Evolutionary conservation across 2,888 invertebrate genomes (phyloP), one percentile per base, ranked within the genome.

Genomic region (Habrosyne pyritoides): DNA sequence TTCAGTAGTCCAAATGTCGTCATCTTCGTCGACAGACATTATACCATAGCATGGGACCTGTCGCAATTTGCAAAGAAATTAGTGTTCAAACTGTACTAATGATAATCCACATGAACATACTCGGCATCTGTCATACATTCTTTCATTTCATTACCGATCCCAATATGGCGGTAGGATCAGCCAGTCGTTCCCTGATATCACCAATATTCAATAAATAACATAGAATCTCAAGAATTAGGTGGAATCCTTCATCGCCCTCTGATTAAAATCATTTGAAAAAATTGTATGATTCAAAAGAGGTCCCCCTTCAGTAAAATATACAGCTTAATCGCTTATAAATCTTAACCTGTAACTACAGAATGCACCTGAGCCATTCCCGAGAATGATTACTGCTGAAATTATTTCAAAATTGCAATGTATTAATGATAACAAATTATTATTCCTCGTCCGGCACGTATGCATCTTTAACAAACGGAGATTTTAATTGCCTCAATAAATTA

Each of bases 1-100:
- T 57, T 80, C 77, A 33, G 79, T 64, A 74, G 80, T 85, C 85
- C 86, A 86, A 63, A 84, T 74, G 63, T 84, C 81, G 30, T 75
- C 75, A 54, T 80, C 81, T 53, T 84, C 81, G 48, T 80, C 79
- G 26, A 64, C 65, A 53, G 18, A 22, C 51, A 57, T 50, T 50
- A 30, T 22, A 21, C 26, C 10, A 28, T 30, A 28, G 26, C 10
- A 26, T 28, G 14, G 18, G 50, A 50, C 28, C 28, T 30, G 24
- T 49, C 48, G 26, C 26, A 18, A 36, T 42, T 42, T 42, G 42
- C 18, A 28, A 50, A 12, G 21, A 50, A 50, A 50, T 50, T 14
- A 28, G 14, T 50, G 28, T 50, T 24, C 8, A 14, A 14, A 42
- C 42, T 42, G n/a, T 18, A 18, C 42, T 18, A 14, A 42, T 42